A percentile compares a stretch with the other conserved stretches of the same genome.
phyloP scores from a whole-genome alignment of 2,113 vertebrate species.

The Ciconia stormi region DNA sequence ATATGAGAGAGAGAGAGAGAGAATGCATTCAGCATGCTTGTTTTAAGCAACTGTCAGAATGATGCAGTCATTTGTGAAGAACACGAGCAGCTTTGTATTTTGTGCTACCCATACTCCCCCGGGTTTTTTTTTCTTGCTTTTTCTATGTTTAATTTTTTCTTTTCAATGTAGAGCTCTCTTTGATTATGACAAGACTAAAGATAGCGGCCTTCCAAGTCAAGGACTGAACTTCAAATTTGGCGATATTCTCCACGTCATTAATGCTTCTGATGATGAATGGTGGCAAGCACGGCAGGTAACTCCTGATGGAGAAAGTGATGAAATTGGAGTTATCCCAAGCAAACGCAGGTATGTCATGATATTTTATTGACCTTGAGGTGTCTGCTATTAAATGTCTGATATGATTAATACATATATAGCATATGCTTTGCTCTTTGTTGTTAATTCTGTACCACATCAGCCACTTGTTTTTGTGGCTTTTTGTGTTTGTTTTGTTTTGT shows the following conservation, averaged over 20 bases:
- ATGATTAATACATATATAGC: background rate
- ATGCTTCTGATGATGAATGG: conserved; percentile 86
- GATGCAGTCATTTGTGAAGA: background rate
- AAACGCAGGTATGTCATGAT: conserved; percentile 77
- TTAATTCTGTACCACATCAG: background rate
- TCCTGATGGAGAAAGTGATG: conserved; percentile 80
- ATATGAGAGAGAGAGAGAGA: background rate
- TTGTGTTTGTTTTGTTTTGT: background rate
- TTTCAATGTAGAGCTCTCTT: conserved; percentile 78
- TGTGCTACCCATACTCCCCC: background rate
- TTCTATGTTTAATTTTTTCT: background rate
- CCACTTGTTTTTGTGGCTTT: background rate
- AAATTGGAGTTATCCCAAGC: conserved; percentile 85
- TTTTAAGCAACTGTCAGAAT: background rate
- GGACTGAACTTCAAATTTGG: conserved; percentile 85
- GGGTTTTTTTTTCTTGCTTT: background rate
- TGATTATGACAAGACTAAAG: conserved; percentile 86
- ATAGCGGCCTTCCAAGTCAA: conserved; percentile 85
- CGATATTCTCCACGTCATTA: conserved; percentile 84
- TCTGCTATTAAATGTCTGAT: background rate
- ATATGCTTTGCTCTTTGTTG: background rate
- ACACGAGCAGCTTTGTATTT: background rate
- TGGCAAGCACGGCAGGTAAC: conserved; percentile 85
- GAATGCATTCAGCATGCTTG: background rate
- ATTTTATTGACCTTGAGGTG: background rate